Evolutionary conservation across 2,113 vertebrate genomes (phyloP).

Genomic region (Carassius carassius): DNA sequence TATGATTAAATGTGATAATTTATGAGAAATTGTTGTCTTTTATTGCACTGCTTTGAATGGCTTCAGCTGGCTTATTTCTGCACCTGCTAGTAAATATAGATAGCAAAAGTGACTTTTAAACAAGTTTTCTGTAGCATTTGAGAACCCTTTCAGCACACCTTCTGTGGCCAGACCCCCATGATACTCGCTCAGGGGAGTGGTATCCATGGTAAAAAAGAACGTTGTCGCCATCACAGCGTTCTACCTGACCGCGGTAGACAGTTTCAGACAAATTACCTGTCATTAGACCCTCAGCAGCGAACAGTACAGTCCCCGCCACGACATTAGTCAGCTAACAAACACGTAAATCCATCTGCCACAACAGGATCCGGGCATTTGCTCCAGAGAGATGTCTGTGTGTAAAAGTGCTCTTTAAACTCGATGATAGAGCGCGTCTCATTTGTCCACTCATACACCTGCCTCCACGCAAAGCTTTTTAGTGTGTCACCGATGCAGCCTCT

Average conservation of each 20-base stretch:
- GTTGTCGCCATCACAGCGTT: slow-evolving; percentile 52
- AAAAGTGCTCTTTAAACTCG: slow-evolving; percentile 28
- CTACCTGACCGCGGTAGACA: slow-evolving; percentile 50
- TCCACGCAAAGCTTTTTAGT: neutral
- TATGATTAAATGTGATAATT: neutral
- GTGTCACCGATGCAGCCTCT: neutral
- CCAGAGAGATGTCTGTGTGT: slow-evolving; percentile 57
- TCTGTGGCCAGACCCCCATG: slow-evolving; percentile 21
- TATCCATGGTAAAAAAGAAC: slow-evolving; percentile 47
- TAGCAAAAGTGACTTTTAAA: slow-evolving; percentile 2
- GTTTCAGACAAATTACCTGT: slow-evolving; percentile 59
- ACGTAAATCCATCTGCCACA: slow-evolving; percentile 39
- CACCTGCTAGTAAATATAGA: neutral
- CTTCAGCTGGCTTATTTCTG: neutral
- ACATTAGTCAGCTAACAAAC: slow-evolving; percentile 49
- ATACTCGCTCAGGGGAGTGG: neutral
- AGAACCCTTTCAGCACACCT: neutral
- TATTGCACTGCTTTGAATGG: neutral
- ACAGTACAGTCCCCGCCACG: slow-evolving; percentile 42
- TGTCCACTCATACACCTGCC: neutral
- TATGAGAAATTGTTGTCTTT: neutral
- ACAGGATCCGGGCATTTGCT: slow-evolving; percentile 20
- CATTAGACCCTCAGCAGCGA: slow-evolving; percentile 52
- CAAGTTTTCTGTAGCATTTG: slow-evolving; percentile 5
- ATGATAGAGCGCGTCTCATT: slow-evolving; percentile 29